Percentiles rank a stretch among this genome's conserved stretches.
These are phyloP conservation scores for Hypsopygia costalis DNA, from an alignment of 2,888 invertebrate genomes.

Conservation along the genomic window DNA sequence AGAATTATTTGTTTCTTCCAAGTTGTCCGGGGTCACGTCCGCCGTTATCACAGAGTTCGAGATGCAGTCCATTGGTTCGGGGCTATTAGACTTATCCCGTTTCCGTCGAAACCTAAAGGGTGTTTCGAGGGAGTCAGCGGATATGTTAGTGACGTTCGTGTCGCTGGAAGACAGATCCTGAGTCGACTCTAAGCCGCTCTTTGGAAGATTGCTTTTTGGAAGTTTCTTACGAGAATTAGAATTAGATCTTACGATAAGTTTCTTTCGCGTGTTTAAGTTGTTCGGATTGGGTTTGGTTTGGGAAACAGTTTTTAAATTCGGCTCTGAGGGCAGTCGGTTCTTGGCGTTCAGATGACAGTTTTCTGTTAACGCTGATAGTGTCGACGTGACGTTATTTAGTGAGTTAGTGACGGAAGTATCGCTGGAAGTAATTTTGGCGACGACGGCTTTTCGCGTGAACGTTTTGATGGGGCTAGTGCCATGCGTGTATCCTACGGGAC, in stretches of 20 bases:
- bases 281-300: slow-evolving; percentile 39
- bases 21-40: slow-evolving; percentile 67
- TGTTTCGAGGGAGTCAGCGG: slow-evolving; percentile 66
- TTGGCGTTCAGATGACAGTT: slow-evolving; percentile 73
- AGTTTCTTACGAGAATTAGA: slow-evolving; percentile 66
- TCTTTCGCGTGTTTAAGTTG: slow-evolving; percentile 55
- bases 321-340: slow-evolving; percentile 62
- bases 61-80: slow-evolving; percentile 71
- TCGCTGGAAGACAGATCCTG: slow-evolving; percentile 74
- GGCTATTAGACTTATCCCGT: slow-evolving; percentile 66
- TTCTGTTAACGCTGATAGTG: slow-evolving; percentile 65
- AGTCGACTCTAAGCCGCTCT: slow-evolving; percentile 49
- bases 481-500: slow-evolving; percentile 60
- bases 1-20: slow-evolving; percentile 67
- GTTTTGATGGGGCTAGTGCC: slow-evolving; percentile 61
- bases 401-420: slow-evolving; percentile 48
- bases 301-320: slow-evolving; percentile 50
- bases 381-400: slow-evolving; percentile 60
- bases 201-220: slow-evolving; percentile 52
- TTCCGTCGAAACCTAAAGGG: slow-evolving; percentile 69
- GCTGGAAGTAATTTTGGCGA: slow-evolving; percentile 40
- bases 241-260: slow-evolving; percentile 63
- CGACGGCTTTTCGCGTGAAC: slow-evolving; percentile 54
- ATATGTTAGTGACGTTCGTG: slow-evolving; percentile 72
- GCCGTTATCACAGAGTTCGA: slow-evolving; percentile 63